Base-by-base conservation (phyloP, 2,888 invertebrate genomes). In the Microctonus aethiopoides region DNA sequence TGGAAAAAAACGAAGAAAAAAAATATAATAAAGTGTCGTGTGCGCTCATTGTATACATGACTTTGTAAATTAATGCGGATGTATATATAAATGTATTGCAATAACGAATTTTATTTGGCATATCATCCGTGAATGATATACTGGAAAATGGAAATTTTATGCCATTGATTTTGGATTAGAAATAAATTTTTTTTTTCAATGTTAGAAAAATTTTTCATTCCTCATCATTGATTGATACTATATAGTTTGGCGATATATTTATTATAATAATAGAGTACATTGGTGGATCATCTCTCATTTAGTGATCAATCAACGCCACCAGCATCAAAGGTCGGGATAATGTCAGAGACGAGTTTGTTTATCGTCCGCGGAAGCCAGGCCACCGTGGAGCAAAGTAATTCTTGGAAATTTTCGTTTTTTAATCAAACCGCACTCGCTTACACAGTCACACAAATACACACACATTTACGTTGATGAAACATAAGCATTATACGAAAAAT, bases 291-390 rank as follows among this genome's bases (percentile, higher is more conserved):
- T 80, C 74, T 77, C 75, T 81, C 80, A 77, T 78, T 76, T 80
- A 76, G 78, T 79, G 80, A 84, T 84, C 84, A 84, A 85, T 85
- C 85, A 85, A 82, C 80, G 82, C 78, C 78, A 68, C 20, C 72
- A 74, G 81, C 83, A 83, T 85, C 85, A 85, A 85, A 85, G 84
- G 80, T 77, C 77, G 78, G 76, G 76, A 76, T 76, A 78, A 78
- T 78, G 67, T 63, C 26, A 67, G 71, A 70, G 68, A 72, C 46
- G 46, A 77, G 83, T 84, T 85, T 85, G 83, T 85, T 84, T 84
- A 83, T 83, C 79, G 77, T 80, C 76, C 77, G 60, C 54, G 52
- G 56, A 46, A 66, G 66, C 52, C 66, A 62, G 62, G 54, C 70
- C 72, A 76, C 73, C 68, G 69, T 71, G 69, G 63, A 70, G 72